Evolutionary conservation across 2,888 invertebrate species (phyloP).

Genomic region (Anodontia alba): DNA sequence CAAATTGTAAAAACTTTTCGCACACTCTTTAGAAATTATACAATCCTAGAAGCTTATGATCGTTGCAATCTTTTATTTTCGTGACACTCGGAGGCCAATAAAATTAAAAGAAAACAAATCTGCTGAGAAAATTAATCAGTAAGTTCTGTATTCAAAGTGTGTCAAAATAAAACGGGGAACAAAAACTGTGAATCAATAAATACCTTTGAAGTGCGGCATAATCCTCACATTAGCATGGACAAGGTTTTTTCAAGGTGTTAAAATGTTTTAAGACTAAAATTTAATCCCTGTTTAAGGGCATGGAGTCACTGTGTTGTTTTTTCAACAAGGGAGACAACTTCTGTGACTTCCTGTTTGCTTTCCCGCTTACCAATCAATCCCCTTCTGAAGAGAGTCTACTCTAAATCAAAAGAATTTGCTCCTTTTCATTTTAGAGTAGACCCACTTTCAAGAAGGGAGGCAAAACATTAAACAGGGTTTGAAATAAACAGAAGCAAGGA

Average conservation of each 20-base stretch:
- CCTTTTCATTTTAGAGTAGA: too few species aligned
- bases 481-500: too few species aligned
- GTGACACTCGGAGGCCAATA: constrained; percentile 3
- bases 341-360: too few species aligned
- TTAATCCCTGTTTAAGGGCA: constrained; percentile 16
- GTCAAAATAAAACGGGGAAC: background rate
- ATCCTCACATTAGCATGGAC: constrained; percentile 20
- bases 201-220: constrained; percentile 12
- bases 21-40: background rate
- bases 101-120: constrained; percentile 53
- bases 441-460: too few species aligned
- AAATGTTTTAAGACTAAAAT: constrained; percentile 2
- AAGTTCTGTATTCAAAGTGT: background rate
- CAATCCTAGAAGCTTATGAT: background rate
- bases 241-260: constrained; percentile 12
- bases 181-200: background rate
- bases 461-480: too few species aligned
- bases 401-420: too few species aligned
- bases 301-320: too few species aligned
- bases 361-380: too few species aligned
- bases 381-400: too few species aligned
- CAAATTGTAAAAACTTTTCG: background rate
- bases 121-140: background rate
- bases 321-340: too few species aligned
- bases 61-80: background rate